phyloP scores from a whole-genome alignment of 2,113 vertebrate species.

The Colistium nudipinnis region DNA sequence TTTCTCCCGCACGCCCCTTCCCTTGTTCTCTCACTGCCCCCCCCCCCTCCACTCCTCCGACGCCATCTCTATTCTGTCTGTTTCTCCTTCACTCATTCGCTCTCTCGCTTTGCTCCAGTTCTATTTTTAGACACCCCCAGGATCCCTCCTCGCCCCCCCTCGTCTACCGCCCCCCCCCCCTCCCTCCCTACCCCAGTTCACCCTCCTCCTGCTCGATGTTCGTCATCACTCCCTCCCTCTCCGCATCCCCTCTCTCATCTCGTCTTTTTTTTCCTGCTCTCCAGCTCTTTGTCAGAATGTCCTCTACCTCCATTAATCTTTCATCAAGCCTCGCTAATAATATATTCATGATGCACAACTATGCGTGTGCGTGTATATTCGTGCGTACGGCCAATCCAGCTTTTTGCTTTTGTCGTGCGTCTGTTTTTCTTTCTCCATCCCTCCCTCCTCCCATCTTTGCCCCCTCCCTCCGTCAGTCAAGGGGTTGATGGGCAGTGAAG shows the following conservation, averaged over 20 bases:
- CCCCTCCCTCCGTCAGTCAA: conserved; percentile 77
- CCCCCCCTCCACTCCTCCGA: not conserved
- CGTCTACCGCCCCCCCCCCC: conserved; percentile 50
- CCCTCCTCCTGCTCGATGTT: conserved; percentile 66
- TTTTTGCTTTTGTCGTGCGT: conserved; percentile 25
- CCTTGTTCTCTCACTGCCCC: conserved; percentile 33
- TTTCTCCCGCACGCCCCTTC: conserved; percentile 27
- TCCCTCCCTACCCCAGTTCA: conserved; percentile 62
- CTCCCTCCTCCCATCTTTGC: conserved; percentile 28
- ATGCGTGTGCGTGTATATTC: conserved; percentile 28
- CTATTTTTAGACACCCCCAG: conserved; percentile 93
- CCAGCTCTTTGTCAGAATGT: conserved; percentile 85
- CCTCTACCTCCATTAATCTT: conserved; percentile 86
- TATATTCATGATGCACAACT: conserved; percentile 64
- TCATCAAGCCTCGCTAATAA: conserved; percentile 83
- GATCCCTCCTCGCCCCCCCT: conserved; percentile 72
- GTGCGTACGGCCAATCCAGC: conserved; percentile 2
- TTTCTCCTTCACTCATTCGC: conserved; percentile 67
- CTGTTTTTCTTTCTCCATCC: conserved; percentile 30
- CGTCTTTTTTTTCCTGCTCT: conserved; percentile 41
- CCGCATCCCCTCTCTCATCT: conserved; percentile 59
- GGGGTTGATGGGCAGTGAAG: conserved; percentile 85
- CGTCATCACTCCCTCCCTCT: conserved; percentile 67
- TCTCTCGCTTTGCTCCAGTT: conserved; percentile 73
- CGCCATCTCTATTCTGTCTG: conserved; percentile 52